Percentiles rank a stretch among this genome's conserved stretches.
phyloP scores from a whole-genome alignment of 2,113 vertebrate genomes.

The Zootoca vivipara region DNA sequence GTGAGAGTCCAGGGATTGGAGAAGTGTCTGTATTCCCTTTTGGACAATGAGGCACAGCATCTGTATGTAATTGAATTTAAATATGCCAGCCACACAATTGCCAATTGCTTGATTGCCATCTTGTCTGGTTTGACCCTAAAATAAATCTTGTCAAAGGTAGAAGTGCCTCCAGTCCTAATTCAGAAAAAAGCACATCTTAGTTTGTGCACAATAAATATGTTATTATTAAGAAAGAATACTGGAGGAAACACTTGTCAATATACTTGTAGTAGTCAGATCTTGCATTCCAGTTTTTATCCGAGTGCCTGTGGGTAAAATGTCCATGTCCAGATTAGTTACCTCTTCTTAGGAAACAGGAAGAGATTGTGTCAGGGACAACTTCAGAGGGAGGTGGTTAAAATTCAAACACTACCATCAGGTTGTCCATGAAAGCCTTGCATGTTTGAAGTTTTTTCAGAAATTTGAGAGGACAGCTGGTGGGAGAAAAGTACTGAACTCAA shows the following conservation, averaged over 20 bases:
- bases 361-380: neutral
- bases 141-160: too few species aligned
- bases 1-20: neutral
- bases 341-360: neutral
- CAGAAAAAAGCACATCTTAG: neutral
- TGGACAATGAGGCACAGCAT: too few species aligned
- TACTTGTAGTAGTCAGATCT: neutral
- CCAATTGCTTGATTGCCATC: too few species aligned
- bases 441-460: too few species aligned
- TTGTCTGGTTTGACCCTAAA: too few species aligned
- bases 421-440: too few species aligned
- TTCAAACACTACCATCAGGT: too few species aligned
- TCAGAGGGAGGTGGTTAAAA: neutral
- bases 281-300: neutral
- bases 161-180: neutral
- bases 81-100: too few species aligned
- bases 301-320: neutral
- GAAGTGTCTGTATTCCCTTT: too few species aligned
- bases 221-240: neutral
- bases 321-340: neutral
- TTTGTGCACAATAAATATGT: neutral
- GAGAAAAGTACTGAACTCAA: neutral
- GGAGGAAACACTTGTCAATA: neutral
- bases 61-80: too few species aligned
- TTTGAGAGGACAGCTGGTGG: neutral